Conservation (phyloP, 2,797 vertebrate species). For the Acrossocheilus fasciatus region DNA sequence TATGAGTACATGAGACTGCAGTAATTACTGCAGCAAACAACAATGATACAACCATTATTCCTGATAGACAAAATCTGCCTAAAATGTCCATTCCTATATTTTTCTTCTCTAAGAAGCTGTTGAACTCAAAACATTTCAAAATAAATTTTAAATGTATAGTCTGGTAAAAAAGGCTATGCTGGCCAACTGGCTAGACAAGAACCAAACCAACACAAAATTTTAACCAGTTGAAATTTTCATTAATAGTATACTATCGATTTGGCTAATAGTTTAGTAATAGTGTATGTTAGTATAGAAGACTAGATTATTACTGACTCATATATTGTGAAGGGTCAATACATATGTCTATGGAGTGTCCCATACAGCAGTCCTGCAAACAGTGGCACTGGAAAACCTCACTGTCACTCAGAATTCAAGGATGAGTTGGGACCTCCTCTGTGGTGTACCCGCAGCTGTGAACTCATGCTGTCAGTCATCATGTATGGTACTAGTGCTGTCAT, state of each 20-base stretch:
- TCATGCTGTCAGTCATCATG: conserved; percentile 28
- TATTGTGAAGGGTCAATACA: neutral
- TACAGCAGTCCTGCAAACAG: neutral
- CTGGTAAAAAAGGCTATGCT: neutral
- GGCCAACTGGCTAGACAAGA: neutral
- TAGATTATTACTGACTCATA: neutral
- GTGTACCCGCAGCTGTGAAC: conserved; percentile 26
- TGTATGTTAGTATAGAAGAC: neutral
- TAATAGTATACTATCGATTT: neutral
- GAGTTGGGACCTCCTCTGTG: conserved; percentile 18
- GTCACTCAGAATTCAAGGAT: conserved; percentile 19
- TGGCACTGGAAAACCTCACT: neutral
- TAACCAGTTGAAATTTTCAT: neutral
- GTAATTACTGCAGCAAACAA: neutral
- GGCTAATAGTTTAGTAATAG: neutral
- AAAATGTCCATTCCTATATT: neutral
- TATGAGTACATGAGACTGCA: neutral
- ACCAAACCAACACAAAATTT: neutral
- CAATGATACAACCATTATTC: neutral
- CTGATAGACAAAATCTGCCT: neutral
- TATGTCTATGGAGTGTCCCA: neutral
- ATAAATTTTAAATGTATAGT: neutral
- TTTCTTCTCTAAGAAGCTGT: neutral
- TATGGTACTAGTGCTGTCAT: conserved; percentile 36
- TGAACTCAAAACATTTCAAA: neutral